Conservation (phyloP, 2,113 vertebrate species). For the Embiotoca jacksoni region DNA sequence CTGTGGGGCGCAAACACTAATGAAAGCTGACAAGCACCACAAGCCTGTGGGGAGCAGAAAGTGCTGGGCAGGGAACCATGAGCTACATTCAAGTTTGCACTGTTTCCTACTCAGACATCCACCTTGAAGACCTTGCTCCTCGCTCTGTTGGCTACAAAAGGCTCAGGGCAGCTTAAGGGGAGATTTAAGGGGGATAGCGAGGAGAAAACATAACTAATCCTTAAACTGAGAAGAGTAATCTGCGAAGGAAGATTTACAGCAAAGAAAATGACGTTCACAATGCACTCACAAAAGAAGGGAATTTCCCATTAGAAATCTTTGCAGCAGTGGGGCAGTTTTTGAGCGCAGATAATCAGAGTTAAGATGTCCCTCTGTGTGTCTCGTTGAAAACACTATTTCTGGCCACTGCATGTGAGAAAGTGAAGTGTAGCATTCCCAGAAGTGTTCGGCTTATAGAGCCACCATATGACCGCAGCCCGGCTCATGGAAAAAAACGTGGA, state of each 20-base stretch:
- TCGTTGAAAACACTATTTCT: constrained; percentile 29
- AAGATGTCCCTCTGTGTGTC: constrained; percentile 22
- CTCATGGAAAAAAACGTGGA: constrained; percentile 40
- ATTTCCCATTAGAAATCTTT: constrained; percentile 47
- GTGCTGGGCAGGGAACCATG: constrained; percentile 55
- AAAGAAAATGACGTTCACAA: constrained; percentile 73
- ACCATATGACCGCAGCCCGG: constrained; percentile 1
- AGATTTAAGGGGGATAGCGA: constrained; percentile 81
- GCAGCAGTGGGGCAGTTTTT: constrained; percentile 15
- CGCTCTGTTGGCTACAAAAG: constrained; percentile 77
- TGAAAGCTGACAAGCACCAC: constrained; percentile 73
- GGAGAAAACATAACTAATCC: constrained; percentile 85
- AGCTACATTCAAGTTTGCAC: constrained; percentile 68
- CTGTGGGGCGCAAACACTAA: constrained; percentile 60
- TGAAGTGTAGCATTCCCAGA: constrained; percentile 40
- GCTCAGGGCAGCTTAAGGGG: constrained; percentile 82
- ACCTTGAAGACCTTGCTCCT: constrained; percentile 79
- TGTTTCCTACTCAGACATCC: constrained; percentile 68
- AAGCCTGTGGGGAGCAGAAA: constrained; percentile 67
- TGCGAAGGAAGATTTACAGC: constrained; percentile 74
- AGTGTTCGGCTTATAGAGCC: constrained; percentile 42
- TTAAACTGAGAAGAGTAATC: constrained; percentile 82
- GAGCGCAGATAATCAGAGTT: constrained; percentile 36
- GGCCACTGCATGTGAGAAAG: constrained; percentile 12
- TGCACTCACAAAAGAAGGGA: constrained; percentile 53